Percentiles rank a stretch among this genome's conserved stretches.
phyloP scores from a whole-genome alignment of 2,888 invertebrate species.

The Synanthedon andrenaeformis region DNA sequence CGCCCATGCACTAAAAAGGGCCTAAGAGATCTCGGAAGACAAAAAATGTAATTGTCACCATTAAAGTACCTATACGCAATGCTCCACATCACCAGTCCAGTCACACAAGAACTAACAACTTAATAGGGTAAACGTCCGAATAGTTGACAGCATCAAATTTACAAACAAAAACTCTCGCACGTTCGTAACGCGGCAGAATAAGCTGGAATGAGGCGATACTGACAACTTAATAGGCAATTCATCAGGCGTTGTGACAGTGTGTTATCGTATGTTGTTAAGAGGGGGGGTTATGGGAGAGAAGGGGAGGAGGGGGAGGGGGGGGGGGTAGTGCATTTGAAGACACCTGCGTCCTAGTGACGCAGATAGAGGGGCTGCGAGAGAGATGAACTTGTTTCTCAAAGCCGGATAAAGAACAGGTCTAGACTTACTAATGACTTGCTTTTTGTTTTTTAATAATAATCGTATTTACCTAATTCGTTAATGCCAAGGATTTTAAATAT shows the following conservation, averaged over 20 bases:
- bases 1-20: too few species aligned
- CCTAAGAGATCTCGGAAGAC: too few species aligned
- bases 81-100: too few species aligned
- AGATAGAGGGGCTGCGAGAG: conserved; percentile 32
- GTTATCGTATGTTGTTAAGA: conserved; percentile 34
- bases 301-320: conserved; percentile 1
- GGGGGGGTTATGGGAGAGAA: conserved; percentile 5
- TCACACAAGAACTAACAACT: conserved; percentile 5
- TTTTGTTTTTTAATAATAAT: conserved; percentile 13
- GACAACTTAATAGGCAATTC: conserved; percentile 62
- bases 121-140: conserved; percentile 30
- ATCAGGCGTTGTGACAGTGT: conserved; percentile 59
- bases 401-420: conserved; percentile 35
- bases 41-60: too few species aligned
- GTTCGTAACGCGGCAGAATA: neutral
- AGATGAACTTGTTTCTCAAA: conserved; percentile 46
- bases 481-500: too few species aligned
- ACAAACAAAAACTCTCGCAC: neutral
- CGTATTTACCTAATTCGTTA: too few species aligned
- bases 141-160: conserved; percentile 12
- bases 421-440: conserved; percentile 41
- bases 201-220: neutral
- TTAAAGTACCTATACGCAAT: too few species aligned
- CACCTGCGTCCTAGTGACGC: conserved; percentile 48
- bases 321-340: conserved; percentile 20